Base-by-base conservation (phyloP, 2,113 vertebrate species). In the Spermophilus dauricus region DNA sequence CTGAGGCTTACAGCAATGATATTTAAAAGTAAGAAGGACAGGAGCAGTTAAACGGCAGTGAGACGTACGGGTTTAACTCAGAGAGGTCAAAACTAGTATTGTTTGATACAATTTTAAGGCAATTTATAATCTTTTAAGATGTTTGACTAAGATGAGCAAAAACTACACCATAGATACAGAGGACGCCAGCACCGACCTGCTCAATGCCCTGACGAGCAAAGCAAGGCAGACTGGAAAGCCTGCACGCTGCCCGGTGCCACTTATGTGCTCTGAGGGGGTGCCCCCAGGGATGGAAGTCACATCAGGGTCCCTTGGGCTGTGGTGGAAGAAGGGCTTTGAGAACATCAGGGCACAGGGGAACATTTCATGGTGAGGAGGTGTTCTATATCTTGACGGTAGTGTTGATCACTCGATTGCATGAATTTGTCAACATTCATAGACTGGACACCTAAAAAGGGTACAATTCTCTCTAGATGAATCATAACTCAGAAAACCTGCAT, bases 251-350 rank as follows among this genome's bases (percentile, higher is more conserved):
- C 51, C 4, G 12, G 13, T 16, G 14, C 14, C 51, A 4, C 13
- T 16, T 14, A 14, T 53, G 51, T 4, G 5, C 18, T 32, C 42
- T 75, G 22, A 4, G 5, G 61, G 4, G 0, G 0, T 4, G 2
- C 2, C 7, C 26, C 73, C 14, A 14, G 26, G 82, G 37, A 28
- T 26, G 28, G 18, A 34, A 63, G 37, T 39, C 34, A 4, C 28
- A 20, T 10, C 51, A 2, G 20, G 51, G 28, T 16, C 20, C 32
- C 80, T 10, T 9, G 51, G 39, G 5, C 5, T 58, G 9, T 17
- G 28, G 3, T 8, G 14, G 73, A 24, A 12, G 58, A 28, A 61
- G 18, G 20, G 2, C 5, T 8, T 20, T 63, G 12, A 30, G 8
- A 26, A 24, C 14, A 4, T 24, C 20, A 28, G 42, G 10, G 13